Conservation (phyloP, 2,888 invertebrate species). For the Deroplatys truncata region DNA sequence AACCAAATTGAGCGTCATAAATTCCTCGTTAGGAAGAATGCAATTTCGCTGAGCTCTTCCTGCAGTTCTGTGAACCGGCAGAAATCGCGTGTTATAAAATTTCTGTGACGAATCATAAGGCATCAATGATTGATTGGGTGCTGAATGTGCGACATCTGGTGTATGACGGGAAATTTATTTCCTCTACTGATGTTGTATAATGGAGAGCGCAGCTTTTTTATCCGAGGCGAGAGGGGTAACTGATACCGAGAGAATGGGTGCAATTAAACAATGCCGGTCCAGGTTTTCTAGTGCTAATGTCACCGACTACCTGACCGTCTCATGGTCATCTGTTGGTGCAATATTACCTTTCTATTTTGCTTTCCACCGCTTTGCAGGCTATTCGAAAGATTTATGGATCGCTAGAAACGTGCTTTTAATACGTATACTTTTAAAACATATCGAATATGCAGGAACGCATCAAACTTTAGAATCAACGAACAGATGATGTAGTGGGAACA, state of each 20-base stretch:
- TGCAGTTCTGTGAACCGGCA: background rate
- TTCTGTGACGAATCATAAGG: background rate
- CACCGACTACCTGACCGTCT: background rate
- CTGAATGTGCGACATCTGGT: slow-evolving; percentile 12
- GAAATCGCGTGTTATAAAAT: background rate
- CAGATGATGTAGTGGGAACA: too few relatives aligned
- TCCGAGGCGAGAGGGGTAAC: background rate
- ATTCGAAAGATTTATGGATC: too few relatives aligned
- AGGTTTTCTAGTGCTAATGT: background rate
- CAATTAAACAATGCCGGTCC: background rate
- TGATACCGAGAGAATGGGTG: background rate
- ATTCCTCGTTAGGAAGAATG: background rate
- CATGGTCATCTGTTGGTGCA: background rate
- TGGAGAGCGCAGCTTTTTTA: background rate
- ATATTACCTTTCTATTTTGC: background rate
- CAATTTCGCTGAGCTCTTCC: background rate
- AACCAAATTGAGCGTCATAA: background rate
- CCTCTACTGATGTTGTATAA: background rate
- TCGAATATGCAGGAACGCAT: too few relatives aligned
- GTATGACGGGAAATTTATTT: slow-evolving; percentile 3
- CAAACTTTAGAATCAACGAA: too few relatives aligned
- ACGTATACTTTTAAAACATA: too few relatives aligned
- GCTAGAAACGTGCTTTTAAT: too few relatives aligned
- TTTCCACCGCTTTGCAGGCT: too few relatives aligned
- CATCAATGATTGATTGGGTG: slow-evolving; percentile 4